Evolutionary conservation across 2,888 invertebrate species (phyloP), one percentile per base, ranked within the genome.

Genomic region (Eremobia ochroleuca): DNA sequence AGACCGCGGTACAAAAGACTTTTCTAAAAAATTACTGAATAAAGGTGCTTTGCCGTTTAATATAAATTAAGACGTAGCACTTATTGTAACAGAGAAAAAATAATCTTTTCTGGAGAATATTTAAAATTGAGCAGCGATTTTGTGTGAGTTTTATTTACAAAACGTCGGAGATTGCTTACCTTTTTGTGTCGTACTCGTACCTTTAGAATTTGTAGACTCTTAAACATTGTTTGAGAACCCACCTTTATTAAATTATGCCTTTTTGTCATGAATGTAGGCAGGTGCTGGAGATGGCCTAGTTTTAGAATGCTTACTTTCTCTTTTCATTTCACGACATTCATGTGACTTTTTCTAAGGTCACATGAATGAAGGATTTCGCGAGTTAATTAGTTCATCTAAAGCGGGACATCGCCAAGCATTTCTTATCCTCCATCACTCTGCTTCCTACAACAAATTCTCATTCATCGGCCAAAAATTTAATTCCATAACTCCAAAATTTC

Each of bases 41-140:
- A 79, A 52, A 66, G 84, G 69, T 69, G 73, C 83, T 71, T 83
- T 34, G 40, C 37, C 66, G 55, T 67, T 71, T 58, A 71, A 83
- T 78, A 78, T 71, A 79, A 81, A 81, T 83, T 78, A 83, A 81
- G 83, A 83, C 49, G 83, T 67, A 62, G 61, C 61, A 73, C 65
- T 84, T 79, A 84, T 73, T 84, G 61, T 79, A 43, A 55, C 59
- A 73, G 46, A 65, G 49, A 58, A 79, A 78, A 78, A 61, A 73
- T 15, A 84, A 69, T 68, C 15, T 69, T 83, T 78, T 34, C 21
- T 31, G 40, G 15, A 71, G 79, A 78, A 83, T 71, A 83, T 71
- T 71, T 78, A 18, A 67, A 81, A 83, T 58, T 66, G 83, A 78
- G 81, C 81, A 81, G 67, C 79, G 58, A 81, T 81, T 81, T 71